Conservation (phyloP, 1,140 invertebrate species). For the Proctacanthus coquilletti region DNA sequence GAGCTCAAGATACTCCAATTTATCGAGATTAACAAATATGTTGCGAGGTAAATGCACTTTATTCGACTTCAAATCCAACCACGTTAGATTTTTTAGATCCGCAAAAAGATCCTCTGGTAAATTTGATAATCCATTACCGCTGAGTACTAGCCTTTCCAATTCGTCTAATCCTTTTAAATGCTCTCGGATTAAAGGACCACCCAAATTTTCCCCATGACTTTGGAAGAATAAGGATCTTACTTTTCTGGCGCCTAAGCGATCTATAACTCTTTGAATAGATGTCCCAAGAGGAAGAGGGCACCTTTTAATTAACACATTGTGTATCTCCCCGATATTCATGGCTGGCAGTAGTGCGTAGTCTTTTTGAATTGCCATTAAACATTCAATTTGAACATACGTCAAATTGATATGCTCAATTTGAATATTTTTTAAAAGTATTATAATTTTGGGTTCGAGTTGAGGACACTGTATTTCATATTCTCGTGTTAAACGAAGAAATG, state of each 20-base stretch:
- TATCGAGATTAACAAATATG: conserved; percentile 36
- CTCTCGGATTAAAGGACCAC: conserved; percentile 17
- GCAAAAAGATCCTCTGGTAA: conserved; percentile 40
- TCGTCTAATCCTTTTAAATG: conserved; percentile 17
- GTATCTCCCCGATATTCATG: conserved; percentile 14
- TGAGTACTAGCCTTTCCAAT: conserved; percentile 17
- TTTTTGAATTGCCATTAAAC: conserved; percentile 12
- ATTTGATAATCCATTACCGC: conserved; percentile 22
- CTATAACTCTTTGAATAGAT: conserved; percentile 18
- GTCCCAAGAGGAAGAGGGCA: conserved; percentile 19
- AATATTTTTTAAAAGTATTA: too few species aligned
- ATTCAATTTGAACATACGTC: conserved; percentile 22
- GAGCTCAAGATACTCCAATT: conserved; percentile 42
- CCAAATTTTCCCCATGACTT: conserved; percentile 15
- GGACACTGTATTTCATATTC: too few species aligned
- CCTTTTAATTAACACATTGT: conserved; percentile 17
- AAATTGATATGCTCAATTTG: conserved; percentile 13
- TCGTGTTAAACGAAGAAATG: too few species aligned
- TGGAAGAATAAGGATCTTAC: conserved; percentile 18
- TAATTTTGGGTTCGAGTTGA: conserved; percentile 19
- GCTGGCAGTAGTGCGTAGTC: conserved; percentile 19
- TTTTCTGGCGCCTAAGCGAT: conserved; percentile 16
- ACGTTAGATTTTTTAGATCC: conserved; percentile 38
- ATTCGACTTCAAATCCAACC: conserved; percentile 42
- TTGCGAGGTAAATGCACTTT: conserved; percentile 37